Base-by-base conservation (phyloP, 2,888 invertebrate species). In the Chaitophorus viminalis region DNA sequence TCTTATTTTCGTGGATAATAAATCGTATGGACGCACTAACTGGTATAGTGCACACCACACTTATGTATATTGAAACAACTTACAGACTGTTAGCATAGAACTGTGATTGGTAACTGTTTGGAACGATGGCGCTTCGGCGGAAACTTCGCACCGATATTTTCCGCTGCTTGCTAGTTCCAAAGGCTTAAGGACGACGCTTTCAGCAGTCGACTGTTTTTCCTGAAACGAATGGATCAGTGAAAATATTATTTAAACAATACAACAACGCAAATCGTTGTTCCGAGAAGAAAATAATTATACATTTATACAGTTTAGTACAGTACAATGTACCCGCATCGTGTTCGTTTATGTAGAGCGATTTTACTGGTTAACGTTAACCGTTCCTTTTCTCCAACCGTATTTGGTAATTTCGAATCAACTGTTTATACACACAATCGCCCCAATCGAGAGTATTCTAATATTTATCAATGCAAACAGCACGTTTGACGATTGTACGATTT, bases 71-170 rank as follows among this genome's bases (percentile, higher is more conserved):
- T 31, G 11, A 72, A 72, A 25, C 33, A 14, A 65, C 91, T 91
- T 89, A 92, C 92, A 91, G 21, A 92, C 92, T 75, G 91, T 91
- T 72, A 91, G 89, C 91, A 92, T 91, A 88, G 91, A 90, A 17
- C 91, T 91, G 83, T 91, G 90, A 65, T 91, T 91, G 18, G 90
- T 90, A 46, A 91, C 91, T 0, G 92, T 92, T 89, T 91, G 91
- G 89, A 92, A 92, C 72, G 92, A 91, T 21, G 92, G 92, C 8
- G 92, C 91, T 89, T 92, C 91, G 29, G 91, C 92, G 3, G 91
- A 91, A 39, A 92, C 91, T 90, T 92, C 92, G 88, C 92, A 92
- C 68, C 91, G 90, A 90, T 92, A 92, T 31, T 91, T 90, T 25
- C 92, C 92, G 36, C 90, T 90, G 81, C 90, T 90, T 46, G 89